Evolutionary conservation across 2,113 vertebrate species (phyloP).

Genomic region (Notothenia coriiceps): DNA sequence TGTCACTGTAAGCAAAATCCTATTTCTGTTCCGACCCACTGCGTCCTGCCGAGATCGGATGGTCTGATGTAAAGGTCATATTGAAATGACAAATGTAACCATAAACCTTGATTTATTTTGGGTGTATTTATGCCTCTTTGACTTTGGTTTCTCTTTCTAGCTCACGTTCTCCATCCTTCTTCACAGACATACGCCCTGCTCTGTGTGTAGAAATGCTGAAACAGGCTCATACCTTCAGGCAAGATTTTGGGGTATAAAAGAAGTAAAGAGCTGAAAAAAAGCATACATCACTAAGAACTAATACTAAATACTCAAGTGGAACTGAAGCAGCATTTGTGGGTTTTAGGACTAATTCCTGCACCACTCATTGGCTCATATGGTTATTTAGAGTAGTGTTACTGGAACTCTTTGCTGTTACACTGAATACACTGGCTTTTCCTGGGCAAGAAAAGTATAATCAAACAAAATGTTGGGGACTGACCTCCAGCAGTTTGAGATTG

Average conservation of each 20-base stretch:
- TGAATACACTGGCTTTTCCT: conserved; percentile 10
- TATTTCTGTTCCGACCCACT: conserved; percentile 59
- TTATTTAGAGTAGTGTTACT: not conserved
- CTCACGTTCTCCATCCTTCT: not conserved
- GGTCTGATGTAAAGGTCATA: conserved; percentile 71
- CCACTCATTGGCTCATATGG: not conserved
- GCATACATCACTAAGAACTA: not conserved
- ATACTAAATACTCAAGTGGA: not conserved
- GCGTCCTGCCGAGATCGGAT: conserved; percentile 46
- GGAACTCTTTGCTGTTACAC: not conserved
- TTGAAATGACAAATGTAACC: conserved; percentile 67
- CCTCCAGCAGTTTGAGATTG: conserved; percentile 96
- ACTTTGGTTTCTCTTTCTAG: conserved; percentile 54
- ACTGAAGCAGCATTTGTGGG: not conserved
- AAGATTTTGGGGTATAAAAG: conserved; percentile 14
- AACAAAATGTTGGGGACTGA: conserved; percentile 64
- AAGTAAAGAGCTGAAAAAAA: not conserved
- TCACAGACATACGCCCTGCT: not conserved
- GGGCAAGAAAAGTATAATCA: not conserved
- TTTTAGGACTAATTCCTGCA: too few relatives aligned
- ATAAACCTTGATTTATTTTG: conserved; percentile 66
- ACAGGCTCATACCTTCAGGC: not conserved
- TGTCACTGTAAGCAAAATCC: conserved; percentile 57
- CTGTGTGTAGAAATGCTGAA: conserved; percentile 19
- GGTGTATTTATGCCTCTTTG: conserved; percentile 33